A percentile compares a stretch with the other conserved stretches of the same genome.
Conservation (phyloP, 2,113 vertebrate genomes). For the Onychostruthus taczanowskii region DNA sequence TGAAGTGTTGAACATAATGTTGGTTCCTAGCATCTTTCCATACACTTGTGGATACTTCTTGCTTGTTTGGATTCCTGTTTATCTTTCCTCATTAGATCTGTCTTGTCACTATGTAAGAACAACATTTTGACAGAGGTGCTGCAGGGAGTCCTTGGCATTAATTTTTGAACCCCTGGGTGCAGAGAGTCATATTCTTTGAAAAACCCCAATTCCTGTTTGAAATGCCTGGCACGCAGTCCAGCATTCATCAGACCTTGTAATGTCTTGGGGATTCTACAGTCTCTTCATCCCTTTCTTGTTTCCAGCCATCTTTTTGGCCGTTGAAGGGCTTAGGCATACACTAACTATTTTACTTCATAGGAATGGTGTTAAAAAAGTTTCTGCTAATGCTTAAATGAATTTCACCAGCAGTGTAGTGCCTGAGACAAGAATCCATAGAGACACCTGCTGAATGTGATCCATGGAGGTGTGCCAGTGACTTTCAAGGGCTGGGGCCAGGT, state of each 20-base stretch:
- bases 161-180: neutral
- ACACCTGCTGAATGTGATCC: neutral
- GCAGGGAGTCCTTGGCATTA: neutral
- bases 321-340: neutral
- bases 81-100: neutral
- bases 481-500: neutral
- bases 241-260: neutral
- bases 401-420: neutral
- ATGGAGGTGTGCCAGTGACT: neutral
- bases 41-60: neutral
- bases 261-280: neutral
- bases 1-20: neutral
- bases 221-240: neutral
- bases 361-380: neutral
- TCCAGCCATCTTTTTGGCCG: neutral
- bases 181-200: neutral
- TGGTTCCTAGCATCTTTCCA: neutral
- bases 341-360: neutral
- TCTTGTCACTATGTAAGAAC: neutral
- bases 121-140: neutral
- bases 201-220: neutral
- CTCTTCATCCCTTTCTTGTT: neutral
- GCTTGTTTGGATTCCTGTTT: neutral
- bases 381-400: neutral
- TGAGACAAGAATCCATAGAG: neutral